Base-by-base conservation (phyloP, 2,888 invertebrate species). In the Agrotis exclamationis region DNA sequence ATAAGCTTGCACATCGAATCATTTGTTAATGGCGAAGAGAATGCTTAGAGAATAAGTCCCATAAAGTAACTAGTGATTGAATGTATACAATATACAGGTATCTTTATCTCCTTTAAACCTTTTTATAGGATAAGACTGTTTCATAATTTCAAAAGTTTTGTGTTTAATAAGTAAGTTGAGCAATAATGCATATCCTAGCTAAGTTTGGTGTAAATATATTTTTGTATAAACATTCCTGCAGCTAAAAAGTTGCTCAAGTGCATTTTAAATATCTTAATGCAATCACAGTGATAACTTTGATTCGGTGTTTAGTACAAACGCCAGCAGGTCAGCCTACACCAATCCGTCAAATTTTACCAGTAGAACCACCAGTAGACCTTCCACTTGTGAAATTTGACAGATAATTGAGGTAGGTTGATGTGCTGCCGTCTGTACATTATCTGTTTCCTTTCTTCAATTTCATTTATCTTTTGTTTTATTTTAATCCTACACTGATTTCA, bases 141-240 rank as follows among this genome's bases (percentile, higher is more conserved):
- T 45, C 53, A 57, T 69, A 60, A 59, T 75, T 65, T 60, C 56
- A 45, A 59, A 39, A 45, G 44, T 56, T 33, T 47, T 11, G 39
- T 39, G 24, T 70, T 13, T 33, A 58, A 14, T 60, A 48, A 54
- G 51, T 56, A 44, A 24, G 16, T 22, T 63, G 54, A 77, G 63
- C 73, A 70, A 69, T 74, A 67, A 83, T 57, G 54, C 76, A 78
- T 80, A 80, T 78, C 74, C 39, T 71, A 57, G 16, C 45, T 39
- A 76, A 50, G 66, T 73, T 39, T 72, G 54, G 72, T 84, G 77
- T 85, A 76, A 75, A 80, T 83, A 74, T 84, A 74, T 83, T 77
- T 70, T 85, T 80, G 44, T 77, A 80, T 65, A 48, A 70, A 84
- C 82, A 85, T 82, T 86, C 85, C 82, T 76, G 44, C 62, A 54